A percentile compares a stretch with the other conserved stretches of the same genome.
phyloP scores from a whole-genome alignment of 1,140 invertebrate genomes.

The Papilio polytes region DNA sequence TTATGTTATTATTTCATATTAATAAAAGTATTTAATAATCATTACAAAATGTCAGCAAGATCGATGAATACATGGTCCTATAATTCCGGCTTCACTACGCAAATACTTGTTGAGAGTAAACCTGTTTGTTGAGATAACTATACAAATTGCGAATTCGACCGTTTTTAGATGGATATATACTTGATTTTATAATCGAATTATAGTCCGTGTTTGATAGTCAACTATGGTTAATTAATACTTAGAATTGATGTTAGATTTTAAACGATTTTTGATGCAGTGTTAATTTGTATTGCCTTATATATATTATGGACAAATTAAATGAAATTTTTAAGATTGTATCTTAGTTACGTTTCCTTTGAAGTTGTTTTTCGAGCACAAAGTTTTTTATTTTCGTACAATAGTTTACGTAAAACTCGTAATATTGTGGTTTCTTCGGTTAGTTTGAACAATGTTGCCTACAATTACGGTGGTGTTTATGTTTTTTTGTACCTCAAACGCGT shows the following conservation, averaged over 20 bases:
- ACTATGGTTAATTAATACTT: not conserved
- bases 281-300: too few relatives aligned
- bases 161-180: not conserved
- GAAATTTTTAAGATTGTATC: not conserved
- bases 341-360: not conserved
- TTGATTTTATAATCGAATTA: not conserved
- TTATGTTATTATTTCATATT: not conserved
- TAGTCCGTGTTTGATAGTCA: not conserved
- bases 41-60: not conserved
- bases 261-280: not conserved
- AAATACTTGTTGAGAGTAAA: not conserved
- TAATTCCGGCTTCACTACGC: not conserved
- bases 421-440: not conserved
- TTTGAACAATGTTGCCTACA: not conserved
- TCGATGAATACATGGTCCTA: not conserved
- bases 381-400: not conserved
- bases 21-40: not conserved
- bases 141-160: conserved; percentile 1
- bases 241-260: not conserved
- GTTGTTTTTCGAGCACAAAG: not conserved
- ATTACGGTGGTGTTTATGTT: not conserved
- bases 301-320: too few relatives aligned
- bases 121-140: conserved; percentile 2
- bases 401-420: not conserved
- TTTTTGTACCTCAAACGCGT: not conserved